A percentile compares a stretch with the other conserved stretches of the same genome.
phyloP scores from a whole-genome alignment of 2,888 invertebrate species.

The Molorchus minor region DNA sequence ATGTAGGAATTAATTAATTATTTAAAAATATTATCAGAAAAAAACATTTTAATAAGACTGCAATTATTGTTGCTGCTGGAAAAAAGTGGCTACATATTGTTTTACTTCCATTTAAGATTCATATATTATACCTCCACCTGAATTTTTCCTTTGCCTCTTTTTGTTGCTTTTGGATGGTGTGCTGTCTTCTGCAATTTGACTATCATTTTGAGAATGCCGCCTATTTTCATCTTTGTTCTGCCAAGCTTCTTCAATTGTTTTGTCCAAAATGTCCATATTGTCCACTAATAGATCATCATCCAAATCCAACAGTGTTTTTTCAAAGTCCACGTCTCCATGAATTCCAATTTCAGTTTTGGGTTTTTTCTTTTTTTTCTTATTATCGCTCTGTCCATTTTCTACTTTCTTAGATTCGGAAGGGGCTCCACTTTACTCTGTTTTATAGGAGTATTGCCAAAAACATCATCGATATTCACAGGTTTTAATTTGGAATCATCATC shows the following conservation, averaged over 20 bases:
- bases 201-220: slow-evolving; percentile 29
- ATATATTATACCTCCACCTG: slow-evolving; percentile 41
- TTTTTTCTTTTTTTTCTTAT: slow-evolving; percentile 47
- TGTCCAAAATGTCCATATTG: slow-evolving; percentile 53
- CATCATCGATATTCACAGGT: slow-evolving; percentile 63
- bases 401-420: slow-evolving; percentile 32
- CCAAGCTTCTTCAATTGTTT: slow-evolving; percentile 50
- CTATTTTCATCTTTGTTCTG: slow-evolving; percentile 35
- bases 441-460: slow-evolving; percentile 72
- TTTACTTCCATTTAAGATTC: too few relatives aligned
- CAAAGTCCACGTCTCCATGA: slow-evolving; percentile 77
- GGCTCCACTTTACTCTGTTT: slow-evolving; percentile 63
- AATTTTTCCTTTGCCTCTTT: slow-evolving; percentile 39
- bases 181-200: slow-evolving; percentile 28
- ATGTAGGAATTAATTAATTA: too few relatives aligned
- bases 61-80: too few relatives aligned
- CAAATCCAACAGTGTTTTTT: slow-evolving; percentile 72
- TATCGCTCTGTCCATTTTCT: slow-evolving; percentile 35
- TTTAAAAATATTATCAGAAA: too few relatives aligned
- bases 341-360: slow-evolving; percentile 62
- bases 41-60: too few relatives aligned
- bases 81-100: too few relatives aligned
- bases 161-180: slow-evolving; percentile 28
- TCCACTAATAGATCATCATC: slow-evolving; percentile 65
- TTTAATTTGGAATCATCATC: slow-evolving; percentile 53